Percentiles rank a stretch among this genome's conserved stretches.
These are phyloP conservation scores for Hozukius guyotensis DNA, from an alignment of 2,797 vertebrate species.

Conservation along the genomic window DNA sequence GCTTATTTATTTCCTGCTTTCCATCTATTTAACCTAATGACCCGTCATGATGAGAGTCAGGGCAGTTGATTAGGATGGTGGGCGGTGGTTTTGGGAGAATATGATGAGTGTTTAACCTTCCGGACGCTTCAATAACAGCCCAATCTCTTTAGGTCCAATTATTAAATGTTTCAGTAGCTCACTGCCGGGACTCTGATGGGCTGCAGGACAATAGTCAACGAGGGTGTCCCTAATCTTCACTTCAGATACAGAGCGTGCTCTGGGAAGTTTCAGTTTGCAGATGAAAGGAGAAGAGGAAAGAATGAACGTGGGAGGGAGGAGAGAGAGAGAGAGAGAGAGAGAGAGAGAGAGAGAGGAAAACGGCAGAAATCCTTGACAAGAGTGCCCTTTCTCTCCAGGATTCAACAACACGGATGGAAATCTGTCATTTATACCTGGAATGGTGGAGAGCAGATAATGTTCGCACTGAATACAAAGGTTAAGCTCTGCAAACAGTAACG, in stretches of 20 bases:
- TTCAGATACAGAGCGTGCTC: constrained; percentile 30
- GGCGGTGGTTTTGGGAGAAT: background rate
- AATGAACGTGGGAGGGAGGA: constrained; percentile 26
- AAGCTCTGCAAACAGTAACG: background rate
- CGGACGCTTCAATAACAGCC: constrained; percentile 61
- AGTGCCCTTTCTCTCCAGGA: background rate
- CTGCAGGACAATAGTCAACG: constrained; percentile 48
- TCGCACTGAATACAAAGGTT: background rate
- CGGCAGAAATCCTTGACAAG: constrained; percentile 14
- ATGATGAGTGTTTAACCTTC: constrained; percentile 50
- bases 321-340: constrained; percentile 9
- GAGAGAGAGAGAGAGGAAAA: background rate
- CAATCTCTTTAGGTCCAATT: constrained; percentile 39
- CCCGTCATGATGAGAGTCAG: constrained; percentile 17
- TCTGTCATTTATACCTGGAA: background rate
- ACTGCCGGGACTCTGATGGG: constrained; percentile 2
- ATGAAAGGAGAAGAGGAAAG: constrained; percentile 36
- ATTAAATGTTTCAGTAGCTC: constrained; percentile 53
- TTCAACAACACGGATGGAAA: background rate
- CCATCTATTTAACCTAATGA: constrained; percentile 44
- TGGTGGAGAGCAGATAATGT: background rate
- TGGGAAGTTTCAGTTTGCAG: constrained; percentile 38
- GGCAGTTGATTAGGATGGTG: background rate
- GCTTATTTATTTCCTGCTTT: constrained; percentile 14
- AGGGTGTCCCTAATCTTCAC: constrained; percentile 53